Base-by-base conservation (phyloP, 2,797 vertebrate genomes). In the Orientallactaga sibirica region DNA sequence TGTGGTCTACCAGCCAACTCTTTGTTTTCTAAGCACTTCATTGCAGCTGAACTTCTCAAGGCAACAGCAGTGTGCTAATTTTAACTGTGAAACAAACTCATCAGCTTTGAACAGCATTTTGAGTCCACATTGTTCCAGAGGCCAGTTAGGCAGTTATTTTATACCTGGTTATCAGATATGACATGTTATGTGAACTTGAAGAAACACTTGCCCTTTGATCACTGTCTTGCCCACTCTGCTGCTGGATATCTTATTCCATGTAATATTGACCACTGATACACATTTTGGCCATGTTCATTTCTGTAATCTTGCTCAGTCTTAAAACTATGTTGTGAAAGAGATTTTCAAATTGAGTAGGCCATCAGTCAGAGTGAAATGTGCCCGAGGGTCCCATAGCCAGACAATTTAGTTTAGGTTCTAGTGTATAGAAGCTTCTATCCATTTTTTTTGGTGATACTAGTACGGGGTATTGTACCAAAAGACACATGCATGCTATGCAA, bases 21-120 rank as follows among this genome's bases (percentile, higher is more conserved):
- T 68, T 86, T 84, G 11, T 87, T 82, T 95, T 77, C 78, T 83
- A 70, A 93, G 79, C 14, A 19, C 29, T 76, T 88, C 48, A 73
- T 20, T 91, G 76, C 6, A 41, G 22, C 70, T 77, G 64, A 68
- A 27, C 43, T 18, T 68, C 71, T 41, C 83, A 87, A 88, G 33
- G 27, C 22, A 83, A 77, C 37, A 94, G 41, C 29, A 22, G 5
- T 64, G 43, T 85, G 24, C 77, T 43, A 58, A 77, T 75, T 33
- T 61, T 33, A n/a, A 22, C 7, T 0, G 19, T 58, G 73, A 2
- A 41, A 41, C 52, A 12, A 9, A 16, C 58, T 58, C 18, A 25
- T 81, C 83, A 25, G 78, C 66, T 93, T 74, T 52, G 33, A 79
- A n/a, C n/a, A 91, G 52, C 62, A 68, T 18, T 20, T 81, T 41